Evolutionary conservation across 1,140 invertebrate genomes (phyloP).

Genomic region (Orius insidiosus): DNA sequence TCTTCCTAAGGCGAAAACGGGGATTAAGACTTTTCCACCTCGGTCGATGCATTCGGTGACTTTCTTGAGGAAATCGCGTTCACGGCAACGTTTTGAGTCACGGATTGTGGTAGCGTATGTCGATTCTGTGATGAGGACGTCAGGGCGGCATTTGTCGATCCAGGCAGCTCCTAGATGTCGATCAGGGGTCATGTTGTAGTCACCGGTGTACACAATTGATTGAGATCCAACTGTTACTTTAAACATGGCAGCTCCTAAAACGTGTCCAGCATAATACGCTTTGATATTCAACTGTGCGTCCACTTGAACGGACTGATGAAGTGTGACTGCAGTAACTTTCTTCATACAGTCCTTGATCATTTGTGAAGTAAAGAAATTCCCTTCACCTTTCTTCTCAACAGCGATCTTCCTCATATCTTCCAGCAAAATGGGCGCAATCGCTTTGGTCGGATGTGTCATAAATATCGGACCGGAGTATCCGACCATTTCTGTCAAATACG

Average conservation of each 20-base stretch:
- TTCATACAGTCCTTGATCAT: conserved; percentile 99
- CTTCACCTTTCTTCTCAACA: conserved; percentile 93
- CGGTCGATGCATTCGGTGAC: conserved; percentile 81
- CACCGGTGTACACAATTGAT: conserved; percentile 97
- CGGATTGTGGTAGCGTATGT: conserved; percentile 99
- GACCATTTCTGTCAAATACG: conserved; percentile 96
- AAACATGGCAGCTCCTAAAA: conserved; percentile 98
- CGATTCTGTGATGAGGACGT: conserved; percentile 93
- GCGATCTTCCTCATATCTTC: conserved; percentile 83
- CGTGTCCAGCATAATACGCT: conserved; percentile 98
- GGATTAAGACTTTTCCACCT: conserved; percentile 91
- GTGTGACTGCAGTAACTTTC: conserved; percentile 91
- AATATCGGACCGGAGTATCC: conserved; percentile 91
- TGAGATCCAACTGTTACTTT: conserved; percentile 86
- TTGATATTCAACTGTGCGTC: conserved; percentile 96
- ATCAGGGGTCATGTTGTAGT: conserved; percentile 99
- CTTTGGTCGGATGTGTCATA: conserved; percentile 99
- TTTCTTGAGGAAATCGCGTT: conserved; percentile 97
- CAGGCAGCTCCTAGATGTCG: conserved; percentile 94
- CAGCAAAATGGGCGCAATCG: conserved; percentile 93
- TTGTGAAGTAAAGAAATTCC: conserved; percentile 96
- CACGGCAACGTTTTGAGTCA: conserved; percentile 92
- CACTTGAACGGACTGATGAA: conserved; percentile 96
- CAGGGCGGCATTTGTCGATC: conserved; percentile 96
- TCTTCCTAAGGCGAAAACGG: conserved; percentile 94